A percentile compares a stretch with the other conserved stretches of the same genome.
phyloP scores from a whole-genome alignment of 2,113 vertebrate genomes.

The Tragulus kanchil region DNA sequence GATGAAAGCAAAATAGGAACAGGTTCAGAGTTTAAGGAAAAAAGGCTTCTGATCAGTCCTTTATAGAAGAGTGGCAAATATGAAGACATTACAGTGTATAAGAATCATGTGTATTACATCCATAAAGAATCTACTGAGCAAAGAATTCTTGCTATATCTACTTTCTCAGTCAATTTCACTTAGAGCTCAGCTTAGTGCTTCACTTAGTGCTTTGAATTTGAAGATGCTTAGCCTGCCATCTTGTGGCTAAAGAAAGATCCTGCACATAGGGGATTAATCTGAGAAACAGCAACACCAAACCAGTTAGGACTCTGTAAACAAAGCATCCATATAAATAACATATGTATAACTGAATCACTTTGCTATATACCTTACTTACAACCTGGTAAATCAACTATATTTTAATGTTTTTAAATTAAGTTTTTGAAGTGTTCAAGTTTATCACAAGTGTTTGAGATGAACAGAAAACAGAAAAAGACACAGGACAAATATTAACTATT shows the following conservation, averaged over 20 bases:
- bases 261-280: background rate
- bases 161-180: background rate
- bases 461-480: background rate
- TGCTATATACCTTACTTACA: background rate
- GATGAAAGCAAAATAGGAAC: background rate
- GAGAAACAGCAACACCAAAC: background rate
- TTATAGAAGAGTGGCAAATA: background rate
- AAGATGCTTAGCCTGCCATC: conserved; percentile 85
- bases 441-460: background rate
- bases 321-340: background rate
- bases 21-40: background rate
- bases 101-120: background rate
- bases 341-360: background rate
- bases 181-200: background rate
- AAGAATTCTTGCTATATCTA: conserved; percentile 1
- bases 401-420: background rate
- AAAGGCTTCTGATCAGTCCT: background rate
- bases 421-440: background rate
- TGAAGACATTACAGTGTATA: background rate
- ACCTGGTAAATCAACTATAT: background rate
- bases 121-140: background rate
- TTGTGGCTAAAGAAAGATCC: conserved; percentile 78
- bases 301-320: background rate
- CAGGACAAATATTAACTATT: background rate
- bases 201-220: conserved; percentile 9